These are phyloP conservation scores for Philereme vetulata DNA, from an alignment of 2,888 invertebrate species.

Conservation along the genomic window DNA sequence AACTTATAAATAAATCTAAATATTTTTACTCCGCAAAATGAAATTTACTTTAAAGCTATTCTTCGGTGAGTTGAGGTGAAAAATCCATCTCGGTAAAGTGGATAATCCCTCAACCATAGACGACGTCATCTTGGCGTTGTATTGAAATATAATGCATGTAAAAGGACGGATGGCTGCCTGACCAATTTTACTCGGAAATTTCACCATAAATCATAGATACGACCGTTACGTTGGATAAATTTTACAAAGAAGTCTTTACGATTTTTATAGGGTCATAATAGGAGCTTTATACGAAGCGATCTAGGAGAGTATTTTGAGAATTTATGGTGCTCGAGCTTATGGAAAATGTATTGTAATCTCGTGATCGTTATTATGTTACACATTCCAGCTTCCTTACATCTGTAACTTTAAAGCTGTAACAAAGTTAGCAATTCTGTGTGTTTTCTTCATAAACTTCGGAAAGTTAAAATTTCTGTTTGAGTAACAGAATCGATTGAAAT, in stretches of 20 bases:
- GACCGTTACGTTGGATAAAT: constrained; percentile 9
- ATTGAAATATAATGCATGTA: constrained; percentile 47
- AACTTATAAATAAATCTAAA: constrained; percentile 34
- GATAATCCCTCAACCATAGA: constrained; percentile 66
- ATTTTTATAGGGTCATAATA: constrained; percentile 4
- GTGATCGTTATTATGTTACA: no score
- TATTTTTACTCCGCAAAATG: constrained; percentile 38
- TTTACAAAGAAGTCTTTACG: constrained; percentile 8
- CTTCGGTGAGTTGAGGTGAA: constrained; percentile 46
- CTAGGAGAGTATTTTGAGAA: background rate
- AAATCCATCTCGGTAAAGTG: constrained; percentile 64
- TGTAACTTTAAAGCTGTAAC: background rate
- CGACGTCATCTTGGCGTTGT: constrained; percentile 47
- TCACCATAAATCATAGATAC: constrained; percentile 26
- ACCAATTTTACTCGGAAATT: constrained; percentile 30
- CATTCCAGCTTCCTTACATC: background rate
- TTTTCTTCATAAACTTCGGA: constrained; percentile 18
- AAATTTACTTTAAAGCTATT: constrained; percentile 46
- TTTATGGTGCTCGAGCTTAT: no score
- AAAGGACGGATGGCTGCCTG: constrained; percentile 30
- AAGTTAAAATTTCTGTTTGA: constrained; percentile 34
- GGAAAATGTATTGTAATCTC: no score
- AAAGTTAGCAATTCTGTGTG: constrained; percentile 7
- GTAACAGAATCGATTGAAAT: constrained; percentile 60
- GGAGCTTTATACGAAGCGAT: background rate